Conservation (phyloP, 1,140 invertebrate genomes). For the Trachelipus rathkii region DNA sequence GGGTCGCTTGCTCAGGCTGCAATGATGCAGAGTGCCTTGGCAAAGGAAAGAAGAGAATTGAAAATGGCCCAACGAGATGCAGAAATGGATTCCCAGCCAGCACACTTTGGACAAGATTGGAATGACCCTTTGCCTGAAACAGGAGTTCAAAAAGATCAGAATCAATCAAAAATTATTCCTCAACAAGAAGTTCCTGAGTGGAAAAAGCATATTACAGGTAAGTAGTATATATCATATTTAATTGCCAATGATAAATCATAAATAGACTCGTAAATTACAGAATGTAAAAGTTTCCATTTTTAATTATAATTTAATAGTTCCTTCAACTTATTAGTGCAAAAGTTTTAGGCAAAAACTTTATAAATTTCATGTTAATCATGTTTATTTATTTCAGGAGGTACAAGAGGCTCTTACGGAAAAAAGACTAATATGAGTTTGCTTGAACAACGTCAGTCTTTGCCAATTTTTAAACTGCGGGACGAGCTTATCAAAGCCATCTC, state of each 20-base stretch:
- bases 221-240: not conserved
- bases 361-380: not conserved
- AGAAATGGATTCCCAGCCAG: constrained; percentile 69
- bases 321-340: too few relatives aligned
- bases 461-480: constrained; percentile 93
- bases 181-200: constrained; percentile 86
- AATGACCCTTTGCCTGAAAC: constrained; percentile 88
- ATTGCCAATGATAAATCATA: too few relatives aligned
- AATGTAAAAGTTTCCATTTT: too few relatives aligned
- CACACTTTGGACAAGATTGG: constrained; percentile 66
- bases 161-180: constrained; percentile 32
- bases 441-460: constrained; percentile 91
- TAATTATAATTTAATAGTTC: too few relatives aligned
- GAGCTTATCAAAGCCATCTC: constrained; percentile 88
- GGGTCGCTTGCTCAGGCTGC: constrained; percentile 94
- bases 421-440: constrained; percentile 92
- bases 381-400: constrained; percentile 62
- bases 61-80: constrained; percentile 89
- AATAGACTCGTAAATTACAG: too few relatives aligned
- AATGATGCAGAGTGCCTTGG: constrained; percentile 98
- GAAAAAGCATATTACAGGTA: constrained; percentile 91
- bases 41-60: constrained; percentile 91
- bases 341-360: not conserved
- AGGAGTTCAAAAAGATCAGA: constrained; percentile 31
- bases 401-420: constrained; percentile 97